Base-by-base conservation (phyloP, 1,140 invertebrate genomes). In the Atta colombica region DNA sequence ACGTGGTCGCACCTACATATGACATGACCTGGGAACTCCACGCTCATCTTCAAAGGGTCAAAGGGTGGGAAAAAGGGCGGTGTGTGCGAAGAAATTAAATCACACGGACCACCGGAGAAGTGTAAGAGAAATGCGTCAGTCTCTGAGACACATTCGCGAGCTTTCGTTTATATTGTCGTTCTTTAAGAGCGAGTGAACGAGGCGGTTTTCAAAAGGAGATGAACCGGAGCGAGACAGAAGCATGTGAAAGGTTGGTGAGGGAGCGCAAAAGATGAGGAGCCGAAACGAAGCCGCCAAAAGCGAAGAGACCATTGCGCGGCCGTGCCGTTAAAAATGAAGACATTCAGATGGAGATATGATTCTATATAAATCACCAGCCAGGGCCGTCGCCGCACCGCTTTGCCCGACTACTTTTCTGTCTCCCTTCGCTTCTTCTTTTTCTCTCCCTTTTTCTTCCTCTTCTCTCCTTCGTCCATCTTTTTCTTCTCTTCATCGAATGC, bases 331-430 rank as follows among this genome's bases (percentile, higher is more conserved):
- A 93, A 93, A 93, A 93, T 93, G 93, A 93, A 93, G 92, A 93
- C 93, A 93, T 93, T 93, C 92, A 91, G 92, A 93, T 92, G 91
- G 88, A 93, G 93, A 93, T 93, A 93, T 92, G 92, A 93, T 93
- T 93, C 93, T 92, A 89, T 92, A 93, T 93, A 93, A 93, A 93
- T 93, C 92, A 93, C 91, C 78, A 88, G 87, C 80, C 86, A 75
- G 77, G 85, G 82, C 61, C 82, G 86, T 65, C 77, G 77, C 75
- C 78, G 88, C 78, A 81, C 65, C 89, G 89, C 75, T 89, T 75
- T 89, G 75, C 78, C 77, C 55, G 58, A 60, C 51, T 80, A 68
- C 80, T 75, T 60, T 87, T 84, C 78, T 77, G 51, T 69, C 66
- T 86, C 45, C 8, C 60, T 10, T 65, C 49, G 14, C 60, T n/a